phyloP scores from a whole-genome alignment of 2,113 vertebrate genomes.

The Acanthisitta chloris region DNA sequence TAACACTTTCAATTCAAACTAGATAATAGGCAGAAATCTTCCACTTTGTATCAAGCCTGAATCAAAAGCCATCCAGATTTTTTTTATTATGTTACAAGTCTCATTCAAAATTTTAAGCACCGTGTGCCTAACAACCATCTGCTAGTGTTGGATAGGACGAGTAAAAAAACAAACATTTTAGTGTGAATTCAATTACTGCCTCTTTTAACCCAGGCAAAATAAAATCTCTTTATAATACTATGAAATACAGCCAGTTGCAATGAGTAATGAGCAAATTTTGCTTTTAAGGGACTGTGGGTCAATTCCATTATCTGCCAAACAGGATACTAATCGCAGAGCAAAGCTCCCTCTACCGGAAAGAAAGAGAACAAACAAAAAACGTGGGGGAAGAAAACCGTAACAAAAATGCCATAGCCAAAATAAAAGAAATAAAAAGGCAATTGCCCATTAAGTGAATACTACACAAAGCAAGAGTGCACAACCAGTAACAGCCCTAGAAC shows the following conservation, averaged over 20 bases:
- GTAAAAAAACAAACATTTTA: slow-evolving; percentile 46
- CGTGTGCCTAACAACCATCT: neutral
- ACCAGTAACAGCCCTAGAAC: neutral
- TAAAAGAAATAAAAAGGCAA: no score
- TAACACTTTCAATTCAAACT: neutral
- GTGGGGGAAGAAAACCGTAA: neutral
- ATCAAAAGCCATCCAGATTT: neutral
- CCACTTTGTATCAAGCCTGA: neutral
- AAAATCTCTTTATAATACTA: slow-evolving; percentile 1
- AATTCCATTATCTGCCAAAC: slow-evolving; percentile 8
- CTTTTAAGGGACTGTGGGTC: neutral
- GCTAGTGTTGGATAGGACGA: neutral
- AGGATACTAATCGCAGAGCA: neutral
- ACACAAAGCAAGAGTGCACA: neutral
- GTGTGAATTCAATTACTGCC: slow-evolving; percentile 1
- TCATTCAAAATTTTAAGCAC: slow-evolving; percentile 20
- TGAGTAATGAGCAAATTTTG: slow-evolving; percentile 4
- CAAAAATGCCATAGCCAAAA: neutral
- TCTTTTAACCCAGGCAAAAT: slow-evolving; percentile 35
- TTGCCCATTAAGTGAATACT: neutral
- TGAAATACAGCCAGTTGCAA: slow-evolving; percentile 34
- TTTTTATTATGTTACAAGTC: neutral
- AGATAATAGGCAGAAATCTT: neutral
- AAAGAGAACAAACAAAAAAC: neutral
- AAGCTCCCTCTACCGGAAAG: neutral